Percentiles rank a stretch among this genome's conserved stretches.
phyloP scores from a whole-genome alignment of 1,140 invertebrate genomes.

The Heliconius himera region DNA sequence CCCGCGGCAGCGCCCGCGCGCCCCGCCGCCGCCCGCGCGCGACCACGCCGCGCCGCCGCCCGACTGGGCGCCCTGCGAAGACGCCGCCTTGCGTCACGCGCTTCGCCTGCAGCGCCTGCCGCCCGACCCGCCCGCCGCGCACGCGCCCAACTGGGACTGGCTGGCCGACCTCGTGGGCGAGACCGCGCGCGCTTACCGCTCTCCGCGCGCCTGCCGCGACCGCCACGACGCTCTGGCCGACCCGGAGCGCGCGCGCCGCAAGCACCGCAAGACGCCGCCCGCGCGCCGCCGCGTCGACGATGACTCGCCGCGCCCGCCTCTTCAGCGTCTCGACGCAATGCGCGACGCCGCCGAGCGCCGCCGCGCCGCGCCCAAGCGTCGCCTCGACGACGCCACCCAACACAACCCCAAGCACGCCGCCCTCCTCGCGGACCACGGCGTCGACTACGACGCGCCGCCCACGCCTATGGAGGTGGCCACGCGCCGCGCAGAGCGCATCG shows the following conservation, averaged over 20 bases:
- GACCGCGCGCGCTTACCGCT: constrained; percentile 93
- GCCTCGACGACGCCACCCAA: constrained; percentile 86
- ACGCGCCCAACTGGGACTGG: constrained; percentile 94
- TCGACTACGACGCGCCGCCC: constrained; percentile 93
- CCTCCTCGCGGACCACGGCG: constrained; percentile 90
- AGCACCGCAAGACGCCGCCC: constrained; percentile 89
- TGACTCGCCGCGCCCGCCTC: constrained; percentile 64
- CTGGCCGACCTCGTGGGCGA: constrained; percentile 95
- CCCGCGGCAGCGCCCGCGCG: constrained; percentile 50
- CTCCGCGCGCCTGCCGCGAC: constrained; percentile 93
- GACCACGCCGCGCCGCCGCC: constrained; percentile 85
- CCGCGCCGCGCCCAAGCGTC: constrained; percentile 88
- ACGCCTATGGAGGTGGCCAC: constrained; percentile 92
- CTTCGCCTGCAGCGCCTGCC: constrained; percentile 86
- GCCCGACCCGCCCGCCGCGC: constrained; percentile 83
- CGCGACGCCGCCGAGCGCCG: constrained; percentile 86
- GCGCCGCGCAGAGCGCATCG: constrained; percentile 91
- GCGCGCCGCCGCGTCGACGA: constrained; percentile 81
- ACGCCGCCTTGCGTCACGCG: constrained; percentile 93
- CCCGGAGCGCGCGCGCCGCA: constrained; percentile 92
- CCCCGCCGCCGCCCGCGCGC: constrained; percentile 86
- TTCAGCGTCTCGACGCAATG: constrained; percentile 90
- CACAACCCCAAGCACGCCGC: constrained; percentile 94
- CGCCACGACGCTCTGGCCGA: constrained; percentile 95
- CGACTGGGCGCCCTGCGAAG: constrained; percentile 95